Evolutionary conservation across 2,888 invertebrate species (phyloP), one percentile per base, ranked within the genome.

Genomic region (Drosophila kambysellisi): DNA sequence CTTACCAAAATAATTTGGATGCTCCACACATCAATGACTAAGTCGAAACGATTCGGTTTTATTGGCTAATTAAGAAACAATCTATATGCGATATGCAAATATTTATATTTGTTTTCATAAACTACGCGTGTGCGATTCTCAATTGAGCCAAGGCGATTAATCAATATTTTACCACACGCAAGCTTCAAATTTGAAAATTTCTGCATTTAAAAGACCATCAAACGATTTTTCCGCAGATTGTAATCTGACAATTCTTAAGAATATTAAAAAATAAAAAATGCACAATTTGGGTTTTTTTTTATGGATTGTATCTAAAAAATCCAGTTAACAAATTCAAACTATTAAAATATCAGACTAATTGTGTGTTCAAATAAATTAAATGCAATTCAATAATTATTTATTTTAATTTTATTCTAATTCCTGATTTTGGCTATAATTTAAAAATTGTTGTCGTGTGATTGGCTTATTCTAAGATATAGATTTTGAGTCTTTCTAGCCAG

Each of bases 1-100:
- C 88, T 74, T 71, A 90, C 81, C 65, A 73, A 87, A 87, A 90
- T 87, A 83, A 81, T 87, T 78, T 78, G 74, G 85, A 88, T 81
- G 85, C 83, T 87, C 88, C 88, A 90, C 86, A 86, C 77, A 88
- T 90, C 86, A 80, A 70, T 87, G 87, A 87, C 87, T 88, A 87
- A 87, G 86, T 80, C 80, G 66, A 74, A 87, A 90, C 78, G 89
- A 90, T 83, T 88, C 82, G 90, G 60, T 90, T 78, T 88, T 83
- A 83, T 81, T 88, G 90, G 69, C 83, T 83, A 87, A 87, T 87
- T 87, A 88, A 87, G 74, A 79, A 85, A 60, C 72, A 56, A 84
- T 80, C 67, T 67, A 62, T 52, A 33, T 32, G 32, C 35, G 43
- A 54, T 35, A 63, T 73, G 61, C 35, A 70, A 63, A 20, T 58